These are phyloP conservation scores for Resseliella maxima DNA, from an alignment of 2,888 invertebrate genomes.

Conservation along the genomic window DNA sequence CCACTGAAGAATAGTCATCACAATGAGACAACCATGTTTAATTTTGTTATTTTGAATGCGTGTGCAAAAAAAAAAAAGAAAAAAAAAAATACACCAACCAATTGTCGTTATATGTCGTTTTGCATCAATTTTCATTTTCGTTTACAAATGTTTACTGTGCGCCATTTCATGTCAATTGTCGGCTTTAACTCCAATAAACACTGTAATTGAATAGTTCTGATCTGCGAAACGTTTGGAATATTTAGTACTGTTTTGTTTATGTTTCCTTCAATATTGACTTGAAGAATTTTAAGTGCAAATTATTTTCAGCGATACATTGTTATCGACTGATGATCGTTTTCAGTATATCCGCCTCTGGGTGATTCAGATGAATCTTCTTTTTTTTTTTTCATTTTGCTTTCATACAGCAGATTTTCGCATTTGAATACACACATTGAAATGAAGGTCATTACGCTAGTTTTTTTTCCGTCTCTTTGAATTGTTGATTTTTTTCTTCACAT, in stretches of 20 bases:
- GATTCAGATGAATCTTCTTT: background rate
- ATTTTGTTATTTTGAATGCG: conserved; percentile 12
- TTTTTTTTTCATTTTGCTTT: background rate
- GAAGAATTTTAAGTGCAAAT: conserved; percentile 20
- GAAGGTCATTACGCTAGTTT: background rate
- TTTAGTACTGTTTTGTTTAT: background rate
- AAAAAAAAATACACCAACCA: background rate
- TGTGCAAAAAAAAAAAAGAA: background rate
- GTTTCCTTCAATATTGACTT: background rate
- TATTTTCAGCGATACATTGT: background rate
- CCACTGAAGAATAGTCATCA: background rate
- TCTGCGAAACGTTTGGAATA: background rate
- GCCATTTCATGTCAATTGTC: background rate
- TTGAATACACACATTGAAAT: background rate
- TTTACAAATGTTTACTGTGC: conserved; percentile 7
- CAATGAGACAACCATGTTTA: background rate
- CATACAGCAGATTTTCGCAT: background rate
- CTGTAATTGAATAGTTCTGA: conserved; percentile 1
- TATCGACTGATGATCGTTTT: background rate
- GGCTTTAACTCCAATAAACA: background rate
- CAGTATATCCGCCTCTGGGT: conserved; percentile 10
- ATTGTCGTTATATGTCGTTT: background rate
- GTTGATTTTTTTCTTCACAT: background rate
- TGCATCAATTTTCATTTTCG: conserved; percentile 15
- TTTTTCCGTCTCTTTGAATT: background rate